These are phyloP conservation scores for Onthophagus taurus DNA, from an alignment of 1,140 invertebrate genomes.

Conservation along the genomic window DNA sequence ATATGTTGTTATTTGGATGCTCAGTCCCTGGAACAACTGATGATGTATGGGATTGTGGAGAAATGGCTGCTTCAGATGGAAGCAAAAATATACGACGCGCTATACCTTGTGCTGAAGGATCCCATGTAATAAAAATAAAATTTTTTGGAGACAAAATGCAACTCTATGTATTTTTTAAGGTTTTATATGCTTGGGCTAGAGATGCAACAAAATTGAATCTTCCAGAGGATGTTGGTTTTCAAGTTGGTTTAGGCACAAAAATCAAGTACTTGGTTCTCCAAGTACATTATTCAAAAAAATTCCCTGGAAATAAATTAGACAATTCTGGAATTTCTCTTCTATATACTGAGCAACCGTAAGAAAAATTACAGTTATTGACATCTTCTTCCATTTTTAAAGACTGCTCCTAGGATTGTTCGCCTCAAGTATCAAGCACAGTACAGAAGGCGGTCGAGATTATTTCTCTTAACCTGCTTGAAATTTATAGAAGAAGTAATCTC, in stretches of 20 bases:
- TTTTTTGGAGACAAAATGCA: neutral
- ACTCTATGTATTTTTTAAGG: conserved; percentile 42
- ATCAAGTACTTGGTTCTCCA: conserved; percentile 81
- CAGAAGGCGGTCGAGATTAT: too few species aligned
- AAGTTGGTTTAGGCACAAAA: conserved; percentile 59
- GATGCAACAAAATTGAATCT: conserved; percentile 81
- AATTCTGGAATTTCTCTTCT: conserved; percentile 71
- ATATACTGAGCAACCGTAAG: conserved; percentile 66
- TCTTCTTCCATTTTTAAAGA: too few species aligned
- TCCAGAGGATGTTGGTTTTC: conserved; percentile 77
- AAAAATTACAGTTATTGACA: too few species aligned
- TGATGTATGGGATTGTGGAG: conserved; percentile 85
- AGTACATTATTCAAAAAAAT: conserved; percentile 81
- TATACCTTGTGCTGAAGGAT: conserved; percentile 59
- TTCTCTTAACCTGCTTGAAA: too few species aligned
- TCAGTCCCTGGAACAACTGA: conserved; percentile 67
- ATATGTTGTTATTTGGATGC: conserved; percentile 95
- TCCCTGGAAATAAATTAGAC: conserved; percentile 59
- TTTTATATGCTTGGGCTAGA: conserved; percentile 95
- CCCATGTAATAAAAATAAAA: conserved; percentile 51
- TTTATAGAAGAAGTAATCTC: too few species aligned
- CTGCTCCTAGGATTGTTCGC: too few species aligned
- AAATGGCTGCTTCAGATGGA: conserved; percentile 61
- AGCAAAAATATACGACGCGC: conserved; percentile 41
- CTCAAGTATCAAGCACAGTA: too few species aligned